These are phyloP conservation scores for Dasypogon diadema DNA, from an alignment of 2,888 invertebrate genomes.

Conservation along the genomic window DNA sequence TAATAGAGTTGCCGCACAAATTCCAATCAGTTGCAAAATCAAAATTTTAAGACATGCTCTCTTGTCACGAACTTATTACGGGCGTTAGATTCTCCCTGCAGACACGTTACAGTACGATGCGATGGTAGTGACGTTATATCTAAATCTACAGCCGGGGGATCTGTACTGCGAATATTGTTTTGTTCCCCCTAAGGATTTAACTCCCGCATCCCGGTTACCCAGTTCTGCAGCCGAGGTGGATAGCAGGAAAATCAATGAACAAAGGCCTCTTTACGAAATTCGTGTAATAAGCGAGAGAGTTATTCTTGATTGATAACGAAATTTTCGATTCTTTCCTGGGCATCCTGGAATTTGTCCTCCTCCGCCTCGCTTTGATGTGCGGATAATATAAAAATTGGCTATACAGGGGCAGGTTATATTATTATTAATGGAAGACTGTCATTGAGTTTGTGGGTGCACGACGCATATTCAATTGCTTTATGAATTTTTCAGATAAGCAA, in stretches of 20 bases:
- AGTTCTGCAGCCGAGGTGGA: background rate
- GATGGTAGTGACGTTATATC: background rate
- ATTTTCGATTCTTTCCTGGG: background rate
- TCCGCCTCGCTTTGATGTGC: background rate
- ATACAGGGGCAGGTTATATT: conserved; percentile 15
- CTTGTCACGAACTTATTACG: conserved; percentile 22
- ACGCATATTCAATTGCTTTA: conserved; percentile 15
- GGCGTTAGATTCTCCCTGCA: background rate
- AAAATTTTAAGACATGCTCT: conserved; percentile 20
- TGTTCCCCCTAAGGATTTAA: background rate
- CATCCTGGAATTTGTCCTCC: background rate
- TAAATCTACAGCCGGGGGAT: background rate
- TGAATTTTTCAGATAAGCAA: background rate
- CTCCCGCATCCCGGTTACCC: background rate
- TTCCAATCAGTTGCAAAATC: conserved; percentile 16
- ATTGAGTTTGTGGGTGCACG: conserved; percentile 11
- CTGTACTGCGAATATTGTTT: background rate
- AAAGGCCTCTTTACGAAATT: conserved; percentile 23
- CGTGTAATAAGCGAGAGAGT: conserved; percentile 23
- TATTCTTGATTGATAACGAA: background rate
- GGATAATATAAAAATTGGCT: conserved; percentile 37
- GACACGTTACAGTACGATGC: background rate
- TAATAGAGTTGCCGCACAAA: conserved; percentile 36
- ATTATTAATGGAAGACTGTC: conserved; percentile 22
- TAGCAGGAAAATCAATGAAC: conserved; percentile 16